Conservation (phyloP, 2,113 vertebrate species). For the Eurypyga helias region DNA sequence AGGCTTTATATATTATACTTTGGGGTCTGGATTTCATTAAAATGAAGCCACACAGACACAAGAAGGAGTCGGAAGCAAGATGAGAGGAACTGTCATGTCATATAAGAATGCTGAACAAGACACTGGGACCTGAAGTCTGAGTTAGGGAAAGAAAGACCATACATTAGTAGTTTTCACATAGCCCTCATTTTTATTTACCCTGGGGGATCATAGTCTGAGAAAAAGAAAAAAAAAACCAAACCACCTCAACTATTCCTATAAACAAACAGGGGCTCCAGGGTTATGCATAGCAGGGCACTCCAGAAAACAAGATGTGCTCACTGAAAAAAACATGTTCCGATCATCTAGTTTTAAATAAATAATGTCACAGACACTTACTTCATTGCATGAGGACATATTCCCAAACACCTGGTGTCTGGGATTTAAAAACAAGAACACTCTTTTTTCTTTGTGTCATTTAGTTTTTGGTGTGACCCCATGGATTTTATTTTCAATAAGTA, state of each 20-base stretch:
- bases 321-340: neutral
- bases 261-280: constrained; percentile 13
- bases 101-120: constrained; percentile 48
- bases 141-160: neutral
- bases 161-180: neutral
- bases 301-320: constrained; percentile 49
- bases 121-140: neutral
- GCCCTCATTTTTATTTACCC: constrained; percentile 67
- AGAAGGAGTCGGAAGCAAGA: constrained; percentile 13
- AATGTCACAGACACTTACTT: constrained; percentile 27
- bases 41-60: neutral
- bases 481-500: neutral
- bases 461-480: neutral
- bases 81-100: constrained; percentile 43
- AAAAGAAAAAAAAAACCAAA: neutral
- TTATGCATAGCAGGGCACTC: neutral
- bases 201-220: constrained; percentile 5
- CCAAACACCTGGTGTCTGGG: neutral
- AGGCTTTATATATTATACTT: constrained; percentile 24
- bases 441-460: neutral
- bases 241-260: neutral
- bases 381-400: neutral
- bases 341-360: constrained; percentile 62
- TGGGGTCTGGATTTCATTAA: constrained; percentile 43
- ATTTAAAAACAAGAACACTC: neutral